Base-by-base conservation (phyloP, 2,113 vertebrate genomes). In the Benthochromis sp. region DNA sequence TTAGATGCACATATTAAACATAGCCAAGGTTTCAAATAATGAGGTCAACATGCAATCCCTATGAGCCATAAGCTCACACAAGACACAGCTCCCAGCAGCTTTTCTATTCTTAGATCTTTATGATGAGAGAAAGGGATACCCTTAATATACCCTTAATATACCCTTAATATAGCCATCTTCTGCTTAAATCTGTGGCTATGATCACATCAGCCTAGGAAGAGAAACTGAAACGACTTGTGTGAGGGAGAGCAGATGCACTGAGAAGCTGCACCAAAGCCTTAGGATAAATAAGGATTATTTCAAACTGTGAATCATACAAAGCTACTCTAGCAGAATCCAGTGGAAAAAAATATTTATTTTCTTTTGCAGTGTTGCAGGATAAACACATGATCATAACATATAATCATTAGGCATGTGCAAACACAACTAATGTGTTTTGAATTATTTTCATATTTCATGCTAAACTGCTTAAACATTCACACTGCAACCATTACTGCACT, bases 401-500 rank as follows among this genome's bases (percentile, higher is more conserved):
- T 59, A 27, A 19, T 84, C 66, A 50, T 54, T 78, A 27, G 76
- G 50, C 13, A 31, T 50, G 84, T 6, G 34, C 27, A 29, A 78
- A 76, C 40, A 76, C 43, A 81, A 57, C 16, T 3, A 78, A 82
- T 69, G 34, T 38, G 61, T 66, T 38, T n/a, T 66, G 19, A 66
- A 8, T 66, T 8, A 38, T 66, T 66, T 66, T 2, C 38, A 83
- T 57, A 86, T 86, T 81, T 73, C 57, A 53, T 34, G 38, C 19
- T 66, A 14, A 86, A 82, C 52, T 14, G 10, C 81, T 66, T 16
- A 53, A 45, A 81, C 45, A 83, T 80, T 89, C 66, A 81, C 84
- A 85, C 86, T 86, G 81, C 9, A 54, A 21, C 21, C 1, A 12
- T 55, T 81, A 6, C 40, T 47, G 24, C 24, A 47, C 8, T 73